These are phyloP conservation scores for Tragelaphus imberbis DNA, from an alignment of 2,113 vertebrate species.

Conservation along the genomic window DNA sequence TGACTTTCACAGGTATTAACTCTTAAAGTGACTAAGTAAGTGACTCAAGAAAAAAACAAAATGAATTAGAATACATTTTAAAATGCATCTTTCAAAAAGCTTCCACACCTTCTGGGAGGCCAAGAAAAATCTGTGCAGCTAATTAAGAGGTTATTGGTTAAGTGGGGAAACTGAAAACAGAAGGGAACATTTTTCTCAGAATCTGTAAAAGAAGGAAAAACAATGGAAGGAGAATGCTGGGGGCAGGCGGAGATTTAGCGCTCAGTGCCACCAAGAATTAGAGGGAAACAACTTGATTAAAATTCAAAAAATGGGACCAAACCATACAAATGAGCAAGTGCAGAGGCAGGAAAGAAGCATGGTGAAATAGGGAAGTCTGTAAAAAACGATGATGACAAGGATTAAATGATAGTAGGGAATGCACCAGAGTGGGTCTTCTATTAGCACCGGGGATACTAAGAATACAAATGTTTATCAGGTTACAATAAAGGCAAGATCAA, in stretches of 20 bases:
- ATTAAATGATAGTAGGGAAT: neutral
- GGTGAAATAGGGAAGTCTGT: neutral
- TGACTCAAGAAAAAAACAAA: neutral
- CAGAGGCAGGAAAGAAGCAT: neutral
- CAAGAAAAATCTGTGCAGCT: slow-evolving; percentile 44
- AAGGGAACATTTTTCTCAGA: neutral
- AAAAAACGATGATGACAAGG: neutral
- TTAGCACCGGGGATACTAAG: neutral
- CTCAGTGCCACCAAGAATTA: neutral
- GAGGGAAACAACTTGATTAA: neutral
- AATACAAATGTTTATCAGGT: neutral
- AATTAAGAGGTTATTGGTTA: neutral
- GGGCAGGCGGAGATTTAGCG: neutral
- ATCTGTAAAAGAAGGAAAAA: neutral
- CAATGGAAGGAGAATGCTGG: neutral
- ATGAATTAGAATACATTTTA: neutral
- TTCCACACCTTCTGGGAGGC: neutral
- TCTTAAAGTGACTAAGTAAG: slow-evolving; percentile 5
- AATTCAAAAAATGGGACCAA: neutral
- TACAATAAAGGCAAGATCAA: neutral
- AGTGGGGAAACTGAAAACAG: neutral
- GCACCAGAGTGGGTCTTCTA: neutral
- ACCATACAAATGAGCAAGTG: neutral
- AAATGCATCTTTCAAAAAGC: neutral
- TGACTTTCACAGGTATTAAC: neutral